Evolutionary conservation across 1,140 invertebrate species (phyloP).

Genomic region (Rhagoletis pomonella): DNA sequence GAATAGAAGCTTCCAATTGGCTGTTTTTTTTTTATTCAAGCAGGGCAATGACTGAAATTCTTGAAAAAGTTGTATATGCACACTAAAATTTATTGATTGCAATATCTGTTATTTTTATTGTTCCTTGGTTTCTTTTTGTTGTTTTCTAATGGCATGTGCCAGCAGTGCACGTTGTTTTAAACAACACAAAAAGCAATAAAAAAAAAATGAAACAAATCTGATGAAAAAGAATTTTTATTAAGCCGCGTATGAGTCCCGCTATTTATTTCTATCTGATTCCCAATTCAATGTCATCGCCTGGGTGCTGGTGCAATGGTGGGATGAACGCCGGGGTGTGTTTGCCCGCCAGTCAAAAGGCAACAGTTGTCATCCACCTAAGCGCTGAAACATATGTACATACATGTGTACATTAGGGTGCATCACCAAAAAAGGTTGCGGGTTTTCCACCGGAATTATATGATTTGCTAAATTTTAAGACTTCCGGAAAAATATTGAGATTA

Average conservation of each 20-base stretch:
- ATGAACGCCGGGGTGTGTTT: background rate
- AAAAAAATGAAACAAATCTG: constrained; percentile 30
- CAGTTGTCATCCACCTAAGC: constrained; percentile 5
- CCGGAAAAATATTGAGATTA: no score
- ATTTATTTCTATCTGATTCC: background rate
- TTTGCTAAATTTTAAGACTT: no score
- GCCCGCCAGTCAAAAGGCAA: constrained; percentile 14
- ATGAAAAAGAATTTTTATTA: constrained; percentile 41
- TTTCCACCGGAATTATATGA: no score
- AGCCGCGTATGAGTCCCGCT: background rate
- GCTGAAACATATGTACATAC: background rate
- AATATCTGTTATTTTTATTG: no score
- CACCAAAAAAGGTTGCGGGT: no score
- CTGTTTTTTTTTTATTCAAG: background rate
- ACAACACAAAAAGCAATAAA: background rate
- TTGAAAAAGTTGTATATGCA: background rate
- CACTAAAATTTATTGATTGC: background rate
- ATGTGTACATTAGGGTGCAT: no score
- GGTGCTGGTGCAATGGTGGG: background rate
- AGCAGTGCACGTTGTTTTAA: background rate
- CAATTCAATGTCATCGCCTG: background rate
- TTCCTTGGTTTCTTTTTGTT: no score
- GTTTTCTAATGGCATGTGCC: no score
- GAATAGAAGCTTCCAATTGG: background rate
- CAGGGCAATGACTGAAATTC: background rate